Conservation (phyloP, 2,113 vertebrate species). For the Seriola quinqueradiata region DNA sequence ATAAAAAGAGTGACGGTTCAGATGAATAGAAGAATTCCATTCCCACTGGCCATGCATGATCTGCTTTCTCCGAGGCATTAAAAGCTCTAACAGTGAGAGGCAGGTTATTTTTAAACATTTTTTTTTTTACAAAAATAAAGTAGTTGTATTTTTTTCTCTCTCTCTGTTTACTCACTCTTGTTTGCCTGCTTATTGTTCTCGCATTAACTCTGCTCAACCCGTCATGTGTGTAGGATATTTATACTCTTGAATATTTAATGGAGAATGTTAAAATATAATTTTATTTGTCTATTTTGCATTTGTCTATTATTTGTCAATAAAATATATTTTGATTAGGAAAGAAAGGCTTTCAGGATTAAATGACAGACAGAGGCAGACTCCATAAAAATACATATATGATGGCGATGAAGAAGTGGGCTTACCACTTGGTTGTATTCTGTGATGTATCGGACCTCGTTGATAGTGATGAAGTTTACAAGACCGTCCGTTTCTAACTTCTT, state of each 20-base stretch:
- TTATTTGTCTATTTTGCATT: neutral
- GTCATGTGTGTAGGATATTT: neutral
- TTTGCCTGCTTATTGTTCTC: neutral
- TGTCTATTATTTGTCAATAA: neutral
- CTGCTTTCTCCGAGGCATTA: neutral
- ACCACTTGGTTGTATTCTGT: conserved; percentile 94
- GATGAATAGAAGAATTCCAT: neutral
- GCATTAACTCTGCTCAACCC: neutral
- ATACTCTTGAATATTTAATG: neutral
- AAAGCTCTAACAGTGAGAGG: neutral
- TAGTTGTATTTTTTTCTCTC: neutral
- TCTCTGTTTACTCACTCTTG: neutral
- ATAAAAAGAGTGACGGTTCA: neutral
- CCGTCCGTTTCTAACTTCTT: conserved; percentile 83
- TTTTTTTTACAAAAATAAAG: neutral
- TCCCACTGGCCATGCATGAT: neutral
- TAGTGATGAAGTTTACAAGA: conserved; percentile 86
- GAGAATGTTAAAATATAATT: neutral
- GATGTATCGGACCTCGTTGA: conserved; percentile 88
- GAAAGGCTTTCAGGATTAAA: no score
- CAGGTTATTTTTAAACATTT: neutral
- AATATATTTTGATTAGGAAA: no score
- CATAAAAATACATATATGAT: neutral
- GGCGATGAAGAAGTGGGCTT: neutral
- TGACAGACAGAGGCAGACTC: neutral